A percentile compares a stretch with the other conserved stretches of the same genome.
These are phyloP conservation scores for Hippocampus barbouri DNA, from an alignment of 2,113 vertebrate genomes.

Conservation along the genomic window DNA sequence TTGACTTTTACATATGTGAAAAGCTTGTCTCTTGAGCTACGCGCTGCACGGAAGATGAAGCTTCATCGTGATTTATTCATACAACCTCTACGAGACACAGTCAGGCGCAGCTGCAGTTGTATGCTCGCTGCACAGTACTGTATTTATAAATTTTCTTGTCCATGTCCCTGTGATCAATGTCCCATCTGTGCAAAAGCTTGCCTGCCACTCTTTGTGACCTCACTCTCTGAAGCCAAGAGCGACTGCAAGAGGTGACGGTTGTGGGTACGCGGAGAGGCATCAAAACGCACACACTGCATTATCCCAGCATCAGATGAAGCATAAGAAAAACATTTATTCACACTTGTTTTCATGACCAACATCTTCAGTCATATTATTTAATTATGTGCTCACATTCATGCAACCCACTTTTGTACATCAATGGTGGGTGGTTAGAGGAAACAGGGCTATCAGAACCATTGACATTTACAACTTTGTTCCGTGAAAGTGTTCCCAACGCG, in stretches of 20 bases:
- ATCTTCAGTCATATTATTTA: neutral
- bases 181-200: constrained; percentile 1
- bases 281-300: neutral
- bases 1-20: neutral
- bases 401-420: neutral
- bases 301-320: neutral
- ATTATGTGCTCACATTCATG: neutral
- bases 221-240: neutral
- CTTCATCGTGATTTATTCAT: neutral
- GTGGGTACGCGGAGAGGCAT: neutral
- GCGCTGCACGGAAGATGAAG: neutral
- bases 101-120: neutral
- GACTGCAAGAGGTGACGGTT: neutral
- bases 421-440: neutral
- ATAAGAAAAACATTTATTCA: neutral
- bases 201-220: constrained; percentile 1
- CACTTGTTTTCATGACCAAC: neutral
- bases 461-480: neutral
- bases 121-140: neutral
- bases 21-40: neutral
- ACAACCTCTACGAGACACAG: neutral
- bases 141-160: neutral
- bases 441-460: neutral
- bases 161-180: neutral
- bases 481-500: neutral